Conservation (phyloP, 2,113 vertebrate genomes). For the Poeciliopsis turrubarensis region DNA sequence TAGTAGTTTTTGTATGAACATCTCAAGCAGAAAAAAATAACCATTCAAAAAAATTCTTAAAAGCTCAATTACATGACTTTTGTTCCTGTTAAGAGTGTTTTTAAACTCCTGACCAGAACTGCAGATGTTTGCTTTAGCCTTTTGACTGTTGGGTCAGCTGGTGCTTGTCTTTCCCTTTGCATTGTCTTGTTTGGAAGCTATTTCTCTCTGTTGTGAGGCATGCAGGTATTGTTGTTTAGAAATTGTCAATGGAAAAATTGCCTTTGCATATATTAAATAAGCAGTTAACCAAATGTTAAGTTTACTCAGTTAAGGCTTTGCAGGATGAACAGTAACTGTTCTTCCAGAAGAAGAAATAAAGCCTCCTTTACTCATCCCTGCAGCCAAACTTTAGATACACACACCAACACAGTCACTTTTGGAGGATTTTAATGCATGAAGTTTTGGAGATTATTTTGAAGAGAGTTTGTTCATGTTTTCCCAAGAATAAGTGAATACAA, state of each 20-base stretch:
- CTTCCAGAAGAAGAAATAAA: conserved; percentile 7
- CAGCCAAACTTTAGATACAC: neutral
- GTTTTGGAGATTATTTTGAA: conserved; percentile 9
- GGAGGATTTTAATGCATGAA: neutral
- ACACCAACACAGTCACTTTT: neutral
- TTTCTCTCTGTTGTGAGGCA: conserved; percentile 51
- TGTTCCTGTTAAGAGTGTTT: neutral
- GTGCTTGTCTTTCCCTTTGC: conserved; percentile 23
- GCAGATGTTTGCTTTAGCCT: conserved; percentile 42
- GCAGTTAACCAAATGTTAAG: neutral
- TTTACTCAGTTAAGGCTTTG: neutral
- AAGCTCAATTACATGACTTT: neutral
- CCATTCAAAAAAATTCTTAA: neutral
- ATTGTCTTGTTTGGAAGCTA: conserved; percentile 40
- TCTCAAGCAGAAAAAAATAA: neutral
- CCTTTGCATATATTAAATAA: conserved; percentile 5
- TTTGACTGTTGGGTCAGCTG: conserved; percentile 33
- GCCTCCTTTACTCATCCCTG: conserved; percentile 3
- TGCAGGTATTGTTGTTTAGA: conserved; percentile 55
- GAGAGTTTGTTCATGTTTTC: conserved; percentile 9
- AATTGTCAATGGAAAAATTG: conserved; percentile 49
- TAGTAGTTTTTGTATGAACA: neutral
- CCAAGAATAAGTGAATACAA: conserved; percentile 5
- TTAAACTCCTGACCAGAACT: neutral
- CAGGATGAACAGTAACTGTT: conserved; percentile 8